Base-by-base conservation (phyloP, 53 echinoderm and acorn worm genomes). In the Paracentrotus lividus region DNA sequence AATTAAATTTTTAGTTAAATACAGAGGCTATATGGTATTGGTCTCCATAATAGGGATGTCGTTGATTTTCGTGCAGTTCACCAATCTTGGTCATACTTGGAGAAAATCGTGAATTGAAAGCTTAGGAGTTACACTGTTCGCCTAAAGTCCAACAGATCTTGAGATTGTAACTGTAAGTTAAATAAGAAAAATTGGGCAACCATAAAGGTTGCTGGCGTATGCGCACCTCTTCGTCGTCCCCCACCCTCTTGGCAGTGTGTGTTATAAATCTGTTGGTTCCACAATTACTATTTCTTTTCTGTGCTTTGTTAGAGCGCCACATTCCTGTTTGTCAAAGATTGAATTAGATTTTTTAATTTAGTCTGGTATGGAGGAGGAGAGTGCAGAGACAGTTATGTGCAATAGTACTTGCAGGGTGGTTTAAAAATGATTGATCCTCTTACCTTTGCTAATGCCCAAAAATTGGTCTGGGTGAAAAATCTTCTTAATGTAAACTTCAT, bases 361-460 rank as follows among this genome's bases (percentile, higher is more conserved):
- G 57, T 88, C 0, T 88, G 88, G 88, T 56, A 88, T 55, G 29
- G 51, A 18, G 88, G 88, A 31, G 26, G 27, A 51, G 51, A 51
- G 51, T 51, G 6, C 6, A 51, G 12, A 51, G 51, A 51, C 51
- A 64, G 64, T 64, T 64, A 64, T 64, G 64, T 64, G 64, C 21
- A 64, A 64, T 64, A 64, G 4, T 64, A 85, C n/a, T 23, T 23
- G 3, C 12, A 85, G 24, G 45, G 21, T 42, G 85, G 85, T 45
- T 44, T 85, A 4, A 85, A 47, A 49, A 49, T 85, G 85, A 53
- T 94, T 42, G 89, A 88, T 88, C 94, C 88, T 31, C 60, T 20
- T 40, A 88, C 53, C 54, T 88, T 88, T 88, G 54, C 55, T 53
- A 49, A n/a, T n/a, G 88, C 94, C 40, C 75, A 88, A 94, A 72